These are phyloP conservation scores for Papilio polyxenes DNA, from an alignment of 1,140 invertebrate genomes.

Conservation along the genomic window DNA sequence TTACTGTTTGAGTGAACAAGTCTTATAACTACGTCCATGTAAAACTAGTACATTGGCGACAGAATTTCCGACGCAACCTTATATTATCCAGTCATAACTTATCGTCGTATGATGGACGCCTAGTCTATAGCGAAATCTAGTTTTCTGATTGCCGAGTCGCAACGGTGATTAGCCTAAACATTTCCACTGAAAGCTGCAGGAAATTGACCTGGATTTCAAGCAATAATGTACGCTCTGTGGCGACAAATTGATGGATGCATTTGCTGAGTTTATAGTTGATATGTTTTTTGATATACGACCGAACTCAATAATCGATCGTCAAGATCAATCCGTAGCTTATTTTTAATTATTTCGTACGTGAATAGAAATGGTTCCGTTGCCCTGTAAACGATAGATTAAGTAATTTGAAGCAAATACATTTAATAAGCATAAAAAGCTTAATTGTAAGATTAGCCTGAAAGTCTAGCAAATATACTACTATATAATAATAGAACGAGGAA, in stretches of 20 bases:
- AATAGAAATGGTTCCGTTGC: too few species aligned
- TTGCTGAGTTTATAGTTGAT: not conserved
- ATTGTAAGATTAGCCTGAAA: too few species aligned
- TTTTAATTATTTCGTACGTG: too few species aligned
- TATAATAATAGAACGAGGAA: too few species aligned
- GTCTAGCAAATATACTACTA: too few species aligned
- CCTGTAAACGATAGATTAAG: too few species aligned
- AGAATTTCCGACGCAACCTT: conserved; percentile 13
- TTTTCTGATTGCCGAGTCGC: conserved; percentile 31
- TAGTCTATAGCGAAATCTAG: conserved; percentile 22
- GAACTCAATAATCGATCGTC: not conserved
- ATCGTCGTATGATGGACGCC: conserved; percentile 22
- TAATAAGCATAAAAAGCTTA: too few species aligned
- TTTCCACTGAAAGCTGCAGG: conserved; percentile 31
- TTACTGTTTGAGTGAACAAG: not conserved
- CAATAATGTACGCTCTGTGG: not conserved
- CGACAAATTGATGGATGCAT: conserved; percentile 28
- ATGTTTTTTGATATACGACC: not conserved
- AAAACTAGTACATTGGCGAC: conserved; percentile 26
- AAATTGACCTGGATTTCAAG: conserved; percentile 29
- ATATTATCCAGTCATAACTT: conserved; percentile 37
- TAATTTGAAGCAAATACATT: too few species aligned
- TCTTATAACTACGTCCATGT: conserved; percentile 3
- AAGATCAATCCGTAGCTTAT: too few species aligned
- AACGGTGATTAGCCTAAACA: not conserved